These are phyloP conservation scores for Lithobates pipiens DNA, from an alignment of 2,797 vertebrate genomes.

Conservation along the genomic window DNA sequence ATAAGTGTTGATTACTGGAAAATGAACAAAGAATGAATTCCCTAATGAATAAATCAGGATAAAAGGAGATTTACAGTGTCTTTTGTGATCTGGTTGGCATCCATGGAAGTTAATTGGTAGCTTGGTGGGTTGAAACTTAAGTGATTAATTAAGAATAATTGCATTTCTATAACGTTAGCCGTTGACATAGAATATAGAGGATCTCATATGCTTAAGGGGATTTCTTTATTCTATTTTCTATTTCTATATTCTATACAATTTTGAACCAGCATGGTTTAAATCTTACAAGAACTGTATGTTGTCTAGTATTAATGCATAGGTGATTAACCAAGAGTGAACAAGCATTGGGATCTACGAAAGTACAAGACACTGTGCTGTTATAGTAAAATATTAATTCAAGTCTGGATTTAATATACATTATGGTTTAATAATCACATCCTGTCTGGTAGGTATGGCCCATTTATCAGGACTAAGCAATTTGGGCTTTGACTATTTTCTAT, in stretches of 20 bases:
- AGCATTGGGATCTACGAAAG: background rate
- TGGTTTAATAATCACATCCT: background rate
- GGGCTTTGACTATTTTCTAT: too few relatives aligned
- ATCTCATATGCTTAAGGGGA: slow-evolving; percentile 33
- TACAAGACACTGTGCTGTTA: background rate
- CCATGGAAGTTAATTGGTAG: slow-evolving; percentile 50
- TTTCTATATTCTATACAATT: slow-evolving; percentile 33
- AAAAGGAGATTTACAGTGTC: slow-evolving; percentile 19
- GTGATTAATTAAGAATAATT: slow-evolving; percentile 53
- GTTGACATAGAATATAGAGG: background rate
- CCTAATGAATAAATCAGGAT: slow-evolving; percentile 42
- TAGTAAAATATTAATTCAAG: background rate
- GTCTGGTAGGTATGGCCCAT: too few relatives aligned
- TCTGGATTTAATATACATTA: background rate
- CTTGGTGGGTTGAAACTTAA: slow-evolving; percentile 44
- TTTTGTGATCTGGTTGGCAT: slow-evolving; percentile 46
- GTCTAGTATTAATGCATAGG: background rate
- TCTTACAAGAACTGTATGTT: slow-evolving; percentile 4
- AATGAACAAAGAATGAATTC: slow-evolving; percentile 35
- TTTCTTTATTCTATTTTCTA: slow-evolving; percentile 27
- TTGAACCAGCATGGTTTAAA: slow-evolving; percentile 8
- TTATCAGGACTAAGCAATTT: too few relatives aligned
- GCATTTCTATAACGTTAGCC: slow-evolving; percentile 25
- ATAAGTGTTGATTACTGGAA: slow-evolving; percentile 50
- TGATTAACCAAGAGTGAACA: slow-evolving; percentile 10